Evolutionary conservation across 2,888 invertebrate genomes (phyloP).

Genomic region (Physocephala rufipes): DNA sequence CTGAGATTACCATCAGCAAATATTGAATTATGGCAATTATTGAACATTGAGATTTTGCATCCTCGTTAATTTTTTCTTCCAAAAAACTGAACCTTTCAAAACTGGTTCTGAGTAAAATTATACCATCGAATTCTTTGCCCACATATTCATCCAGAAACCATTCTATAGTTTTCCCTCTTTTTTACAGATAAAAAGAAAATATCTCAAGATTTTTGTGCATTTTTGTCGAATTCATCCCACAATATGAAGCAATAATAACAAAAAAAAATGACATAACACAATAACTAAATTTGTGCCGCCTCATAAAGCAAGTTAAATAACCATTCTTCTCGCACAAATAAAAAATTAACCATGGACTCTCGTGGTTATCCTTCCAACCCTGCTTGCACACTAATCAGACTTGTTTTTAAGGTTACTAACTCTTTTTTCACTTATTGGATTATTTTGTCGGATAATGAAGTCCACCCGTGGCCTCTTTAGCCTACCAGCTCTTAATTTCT

Average conservation of each 20-base stretch:
- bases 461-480: background rate
- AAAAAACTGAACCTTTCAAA: background rate
- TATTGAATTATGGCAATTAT: slow-evolving; percentile 32
- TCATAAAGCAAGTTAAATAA: no score
- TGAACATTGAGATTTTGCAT: slow-evolving; percentile 22
- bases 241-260: background rate
- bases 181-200: slow-evolving; percentile 9
- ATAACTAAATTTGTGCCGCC: slow-evolving; percentile 25
- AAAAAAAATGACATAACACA: background rate
- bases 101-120: slow-evolving; percentile 15
- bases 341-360: background rate
- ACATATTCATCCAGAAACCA: background rate
- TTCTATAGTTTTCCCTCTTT: slow-evolving; percentile 13
- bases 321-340: no score
- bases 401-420: slow-evolving; percentile 14
- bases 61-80: slow-evolving; percentile 5
- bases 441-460: slow-evolving; percentile 17
- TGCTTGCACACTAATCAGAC: slow-evolving; percentile 2
- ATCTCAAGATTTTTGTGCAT: slow-evolving; percentile 8
- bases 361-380: background rate
- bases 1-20: slow-evolving; percentile 31
- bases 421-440: background rate
- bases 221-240: slow-evolving; percentile 17
- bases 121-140: no score
- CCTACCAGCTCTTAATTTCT: background rate